phyloP scores from a whole-genome alignment of 2,797 vertebrate species.

The Chloroceryle inda region DNA sequence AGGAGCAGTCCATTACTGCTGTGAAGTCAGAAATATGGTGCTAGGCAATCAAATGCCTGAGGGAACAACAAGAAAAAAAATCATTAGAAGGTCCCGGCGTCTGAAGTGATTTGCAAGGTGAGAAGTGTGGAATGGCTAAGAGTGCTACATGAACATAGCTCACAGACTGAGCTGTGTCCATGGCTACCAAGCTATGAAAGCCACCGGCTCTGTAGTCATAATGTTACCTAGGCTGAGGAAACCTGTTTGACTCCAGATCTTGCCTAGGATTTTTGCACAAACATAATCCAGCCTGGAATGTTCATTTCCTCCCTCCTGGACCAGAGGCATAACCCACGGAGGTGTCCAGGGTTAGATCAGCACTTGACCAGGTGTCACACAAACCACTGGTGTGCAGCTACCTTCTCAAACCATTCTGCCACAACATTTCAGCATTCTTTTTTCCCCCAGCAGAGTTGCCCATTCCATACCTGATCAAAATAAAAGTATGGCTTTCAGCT shows the following conservation, averaged over 20 bases:
- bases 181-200: background rate
- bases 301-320: background rate
- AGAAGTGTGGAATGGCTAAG: background rate
- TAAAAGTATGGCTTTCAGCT: background rate
- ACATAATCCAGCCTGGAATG: background rate
- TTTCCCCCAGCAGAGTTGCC: background rate
- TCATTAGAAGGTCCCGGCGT: background rate
- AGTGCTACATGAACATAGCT: accelerated
- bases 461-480: background rate
- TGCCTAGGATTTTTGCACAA: background rate
- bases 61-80: background rate
- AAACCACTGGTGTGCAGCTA: background rate
- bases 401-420: background rate
- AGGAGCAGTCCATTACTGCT: background rate
- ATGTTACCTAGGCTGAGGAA: background rate
- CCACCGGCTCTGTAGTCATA: background rate
- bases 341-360: background rate
- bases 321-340: background rate
- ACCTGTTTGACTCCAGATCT: background rate
- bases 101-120: background rate
- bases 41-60: background rate
- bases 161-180: accelerated
- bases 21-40: background rate
- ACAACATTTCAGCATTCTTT: background rate
- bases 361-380: background rate